Conservation (phyloP, 2,113 vertebrate species). For the Catharus bicknelli region DNA sequence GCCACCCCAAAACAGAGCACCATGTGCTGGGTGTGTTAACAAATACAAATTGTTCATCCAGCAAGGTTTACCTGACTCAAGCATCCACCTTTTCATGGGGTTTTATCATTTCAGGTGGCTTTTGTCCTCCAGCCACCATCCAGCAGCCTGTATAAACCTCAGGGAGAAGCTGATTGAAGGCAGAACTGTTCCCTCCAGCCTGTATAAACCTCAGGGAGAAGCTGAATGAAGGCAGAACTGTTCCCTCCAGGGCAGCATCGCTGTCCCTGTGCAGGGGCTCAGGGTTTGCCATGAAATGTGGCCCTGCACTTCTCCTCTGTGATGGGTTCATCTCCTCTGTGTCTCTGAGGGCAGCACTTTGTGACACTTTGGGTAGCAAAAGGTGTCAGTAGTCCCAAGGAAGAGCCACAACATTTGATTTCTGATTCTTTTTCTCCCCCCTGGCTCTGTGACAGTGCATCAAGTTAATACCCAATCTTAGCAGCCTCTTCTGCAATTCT, state of each 20-base stretch:
- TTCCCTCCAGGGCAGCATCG: neutral
- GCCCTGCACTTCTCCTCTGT: neutral
- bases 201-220: too few species aligned
- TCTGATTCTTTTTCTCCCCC: neutral
- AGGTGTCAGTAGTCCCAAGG: fast-evolving
- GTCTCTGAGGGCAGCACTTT: neutral
- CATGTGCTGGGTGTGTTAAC: fast-evolving
- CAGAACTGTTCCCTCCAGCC: neutral
- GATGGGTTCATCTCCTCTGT: neutral
- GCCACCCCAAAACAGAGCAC: neutral
- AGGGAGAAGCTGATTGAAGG: neutral
- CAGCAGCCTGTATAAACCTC: neutral
- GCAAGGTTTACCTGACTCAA: neutral
- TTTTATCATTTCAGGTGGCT: neutral
- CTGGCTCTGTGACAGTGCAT: neutral
- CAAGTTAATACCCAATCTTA: neutral
- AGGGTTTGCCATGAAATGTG: neutral
- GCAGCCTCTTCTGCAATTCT: slow-evolving; percentile 13
- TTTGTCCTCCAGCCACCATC: neutral
- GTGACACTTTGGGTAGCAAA: neutral
- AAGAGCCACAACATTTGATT: neutral
- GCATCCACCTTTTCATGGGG: fast-evolving
- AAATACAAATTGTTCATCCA: neutral
- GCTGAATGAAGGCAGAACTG: too few species aligned
- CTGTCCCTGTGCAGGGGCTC: neutral